A percentile compares a stretch with the other conserved stretches of the same genome.
Conservation (phyloP, 2,888 invertebrate genomes). For the Panorpa germanica region DNA sequence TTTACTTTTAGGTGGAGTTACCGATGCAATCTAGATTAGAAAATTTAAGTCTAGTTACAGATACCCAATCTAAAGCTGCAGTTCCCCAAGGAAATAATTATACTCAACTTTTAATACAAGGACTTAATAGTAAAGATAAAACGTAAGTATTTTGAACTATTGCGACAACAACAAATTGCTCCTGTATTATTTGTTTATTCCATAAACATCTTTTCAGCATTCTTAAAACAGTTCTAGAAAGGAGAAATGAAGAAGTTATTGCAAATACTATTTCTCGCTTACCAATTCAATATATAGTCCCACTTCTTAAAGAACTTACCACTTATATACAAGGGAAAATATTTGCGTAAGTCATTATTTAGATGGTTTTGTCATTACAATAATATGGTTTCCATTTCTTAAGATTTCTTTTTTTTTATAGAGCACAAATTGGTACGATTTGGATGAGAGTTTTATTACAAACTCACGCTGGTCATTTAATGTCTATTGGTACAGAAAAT, state of each 20-base stretch:
- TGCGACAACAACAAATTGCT: neutral
- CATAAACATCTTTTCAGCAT: conserved; percentile 26
- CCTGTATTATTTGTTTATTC: neutral
- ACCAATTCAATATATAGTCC: conserved; percentile 55
- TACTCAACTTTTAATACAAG: conserved; percentile 64
- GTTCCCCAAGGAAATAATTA: conserved; percentile 48
- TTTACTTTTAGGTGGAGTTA: conserved; percentile 33
- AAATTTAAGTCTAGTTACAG: conserved; percentile 45
- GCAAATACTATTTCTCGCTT: conserved; percentile 52
- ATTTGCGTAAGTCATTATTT: conserved; percentile 34
- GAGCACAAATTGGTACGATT: conserved; percentile 19
- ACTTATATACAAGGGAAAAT: conserved; percentile 47
- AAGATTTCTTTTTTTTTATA: conserved; percentile 12
- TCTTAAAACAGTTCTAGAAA: conserved; percentile 49
- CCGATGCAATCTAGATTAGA: conserved; percentile 71
- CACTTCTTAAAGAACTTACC: conserved; percentile 53
- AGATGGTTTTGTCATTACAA: neutral
- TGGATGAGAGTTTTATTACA: conserved; percentile 20
- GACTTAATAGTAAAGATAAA: conserved; percentile 68
- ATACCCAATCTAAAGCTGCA: conserved; percentile 26
- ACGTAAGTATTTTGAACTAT: conserved; percentile 21
- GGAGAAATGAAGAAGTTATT: conserved; percentile 45
- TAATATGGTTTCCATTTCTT: neutral
- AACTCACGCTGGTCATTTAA: conserved; percentile 22
- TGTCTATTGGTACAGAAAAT: conserved; percentile 21